A percentile compares a stretch with the other conserved stretches of the same genome.
Evolutionary conservation across 2,888 invertebrate species (phyloP).

Genomic region (Agonopterix arenella): DNA sequence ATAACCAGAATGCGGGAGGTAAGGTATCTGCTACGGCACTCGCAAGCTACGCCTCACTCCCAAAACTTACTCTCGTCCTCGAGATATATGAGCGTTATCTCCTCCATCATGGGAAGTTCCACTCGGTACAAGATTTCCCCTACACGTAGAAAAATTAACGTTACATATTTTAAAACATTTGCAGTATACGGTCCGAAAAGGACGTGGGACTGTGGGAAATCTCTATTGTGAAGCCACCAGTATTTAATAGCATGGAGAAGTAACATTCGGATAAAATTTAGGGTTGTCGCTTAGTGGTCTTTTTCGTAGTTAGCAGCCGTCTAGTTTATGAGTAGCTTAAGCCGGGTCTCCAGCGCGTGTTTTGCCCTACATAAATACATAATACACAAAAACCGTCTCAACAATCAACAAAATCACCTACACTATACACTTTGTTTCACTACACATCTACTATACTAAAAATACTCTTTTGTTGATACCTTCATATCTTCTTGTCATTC

Average conservation of each 20-base stretch:
- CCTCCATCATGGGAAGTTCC: conserved; percentile 95
- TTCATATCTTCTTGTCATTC: no score
- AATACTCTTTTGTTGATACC: no score
- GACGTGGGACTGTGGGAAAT: conserved; percentile 19
- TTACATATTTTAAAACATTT: conserved; percentile 63
- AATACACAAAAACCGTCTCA: conserved; percentile 4
- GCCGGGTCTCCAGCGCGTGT: no score
- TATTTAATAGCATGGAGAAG: conserved; percentile 5
- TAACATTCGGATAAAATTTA: conserved; percentile 14
- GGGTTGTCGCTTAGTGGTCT: conserved; percentile 16
- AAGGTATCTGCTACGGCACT: conserved; percentile 78
- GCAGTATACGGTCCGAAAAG: conserved; percentile 23
- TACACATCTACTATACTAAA: no score
- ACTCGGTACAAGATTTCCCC: conserved; percentile 95
- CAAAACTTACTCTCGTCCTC: conserved; percentile 88
- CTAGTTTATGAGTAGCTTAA: conserved; percentile 45
- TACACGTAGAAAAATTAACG: conserved; percentile 77
- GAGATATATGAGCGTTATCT: conserved; percentile 95
- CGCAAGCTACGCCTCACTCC: conserved; percentile 81
- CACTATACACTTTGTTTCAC: no score
- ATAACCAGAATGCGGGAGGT: conserved; percentile 78
- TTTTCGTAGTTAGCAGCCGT: conserved; percentile 30
- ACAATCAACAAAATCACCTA: no score
- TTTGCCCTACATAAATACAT: no score
- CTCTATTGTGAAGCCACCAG: conserved; percentile 7